Base-by-base conservation (phyloP, 2,797 vertebrate genomes). In the Pipistrellus nathusii region DNA sequence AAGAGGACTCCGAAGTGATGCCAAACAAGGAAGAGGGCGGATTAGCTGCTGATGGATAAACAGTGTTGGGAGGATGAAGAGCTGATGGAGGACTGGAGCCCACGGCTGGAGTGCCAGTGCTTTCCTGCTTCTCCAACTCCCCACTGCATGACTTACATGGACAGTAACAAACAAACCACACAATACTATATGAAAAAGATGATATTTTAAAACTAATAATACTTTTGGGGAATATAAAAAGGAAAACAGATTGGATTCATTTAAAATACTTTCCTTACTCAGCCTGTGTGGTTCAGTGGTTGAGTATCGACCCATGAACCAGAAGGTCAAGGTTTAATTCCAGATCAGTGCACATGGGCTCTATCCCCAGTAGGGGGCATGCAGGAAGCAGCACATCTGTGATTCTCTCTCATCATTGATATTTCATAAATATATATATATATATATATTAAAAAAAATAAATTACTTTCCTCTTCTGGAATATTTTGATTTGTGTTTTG, bases 401-500 rank as follows among this genome's bases (percentile, higher is more conserved):
- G 25, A 59, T 59, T 59, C 57, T 59, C 55, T 25, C 21, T 25
- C 55, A 25, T 57, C 55, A 57, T 11, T 57, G 55, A 57, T 57
- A 23, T 57, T 57, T 57, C 55, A 38, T 38, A 38, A 5, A 38
- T 38, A 38, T 38, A 38, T 38, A 38, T 38, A 38, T 38, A 38
- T 38, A 38, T 38, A 38, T 38, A 38, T 35, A 35, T 35, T 35
- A 35, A 35, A 3, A 3, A 3, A 35, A 35, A 35, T 91, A 92
- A 55, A 95, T 69, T 81, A 64, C n/a, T 64, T 88, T 69, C 78
- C 88, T 88, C 41, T 81, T 80, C 51, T 66, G 81, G 35, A 14
- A 77, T 73, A 93, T 89, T 90, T 83, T 89, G 85, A 88, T 86
- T 94, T 91, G 69, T 84, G 20, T 82, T 95, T 91, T 41, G 78